Base-by-base conservation (phyloP, 2,113 vertebrate genomes). In the Cepphus grylle region DNA sequence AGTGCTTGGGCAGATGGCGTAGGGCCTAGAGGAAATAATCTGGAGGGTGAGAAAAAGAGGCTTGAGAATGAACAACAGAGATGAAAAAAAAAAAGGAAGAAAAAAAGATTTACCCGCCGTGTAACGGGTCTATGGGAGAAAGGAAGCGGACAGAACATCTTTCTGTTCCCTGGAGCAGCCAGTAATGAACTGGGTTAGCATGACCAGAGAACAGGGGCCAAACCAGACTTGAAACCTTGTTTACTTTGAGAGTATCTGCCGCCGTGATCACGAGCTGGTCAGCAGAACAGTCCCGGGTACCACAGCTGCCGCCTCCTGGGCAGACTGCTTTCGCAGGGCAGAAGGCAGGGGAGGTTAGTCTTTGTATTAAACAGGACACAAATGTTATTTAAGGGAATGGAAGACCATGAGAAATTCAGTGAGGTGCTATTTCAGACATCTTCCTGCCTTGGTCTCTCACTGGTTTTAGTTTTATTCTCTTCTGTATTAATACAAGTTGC, bases 61-160 rank as follows among this genome's bases (percentile, higher is more conserved):
- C 55, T 80, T 74, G 61, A 86, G 76, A 81, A 93, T 36, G 82
- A 95, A 17, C 40, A 87, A 15, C 11, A 81, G 59, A 67, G 62
- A 19, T 56, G 5, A 18, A 20, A 14, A 16, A 16, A 34, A 27
- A 30, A 52, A 21, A 52, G 36, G 8, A 11, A 18, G 26, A 17
- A 11, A 1, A 5, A 22, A 10, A 34, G 0, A 9, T 32, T 61
- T 63, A 77, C 40, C 30, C 5, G 5, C 1, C 1, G 30, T 0
- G 0, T 65, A 80, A 72, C 12, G 38, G 8, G 25, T 73, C 26
- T 45, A 11, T n/a, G 69, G 56, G 34, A 91, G 38, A 83, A 93
- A 84, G 30, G 50, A 74, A 66, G 42, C 2, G 1, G 61, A n/a
- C 19, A 50, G 47, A 89, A 38, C 36, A 74, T 40, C 16, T 8